Base-by-base conservation (phyloP, 2,888 invertebrate species). In the Conops quadrifasciatus region DNA sequence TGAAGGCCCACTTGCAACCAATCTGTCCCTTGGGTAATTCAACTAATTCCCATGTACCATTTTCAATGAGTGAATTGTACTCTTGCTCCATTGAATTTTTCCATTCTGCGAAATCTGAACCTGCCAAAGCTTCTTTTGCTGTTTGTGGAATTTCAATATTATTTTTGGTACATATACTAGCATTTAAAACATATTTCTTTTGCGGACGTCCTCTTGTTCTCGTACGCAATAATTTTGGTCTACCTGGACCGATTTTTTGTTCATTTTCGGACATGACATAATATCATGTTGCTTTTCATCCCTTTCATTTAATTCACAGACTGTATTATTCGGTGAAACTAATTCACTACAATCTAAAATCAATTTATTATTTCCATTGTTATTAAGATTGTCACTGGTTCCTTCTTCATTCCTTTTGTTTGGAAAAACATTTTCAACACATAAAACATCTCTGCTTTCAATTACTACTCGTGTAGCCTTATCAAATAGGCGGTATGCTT, bases 71-170 rank as follows among this genome's bases (percentile, higher is more conserved):
- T 36, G 71, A 65, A 13, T 21, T 58, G 28, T 67, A 71, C 60
- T 75, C 75, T 0, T 24, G 45, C 13, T 69, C 28, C 70, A 74
- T 74, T 2, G 75, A 67, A n/a, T 73, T 49, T 16, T 56, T 58
- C 71, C 70, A 75, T n/a, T n/a, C n/a, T n/a, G n/a, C n/a, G n/a
- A n/a, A n/a, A n/a, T n/a, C n/a, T n/a, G n/a, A n/a, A n/a, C n/a
- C n/a, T n/a, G n/a, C n/a, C n/a, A n/a, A n/a, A n/a, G n/a, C n/a
- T n/a, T n/a, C n/a, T n/a, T n/a, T n/a, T n/a, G n/a, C n/a, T n/a
- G n/a, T n/a, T n/a, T n/a, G n/a, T n/a, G n/a, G n/a, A n/a, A n/a
- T n/a, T n/a, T n/a, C n/a, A n/a, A n/a, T n/a, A n/a, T n/a, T n/a
- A n/a, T n/a, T n/a, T n/a, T n/a, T n/a, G n/a, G n/a, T n/a, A n/a